Evolutionary conservation across 2,797 vertebrate species (phyloP), one percentile per base, ranked within the genome.

Genomic region (Urophycis tenuis): DNA sequence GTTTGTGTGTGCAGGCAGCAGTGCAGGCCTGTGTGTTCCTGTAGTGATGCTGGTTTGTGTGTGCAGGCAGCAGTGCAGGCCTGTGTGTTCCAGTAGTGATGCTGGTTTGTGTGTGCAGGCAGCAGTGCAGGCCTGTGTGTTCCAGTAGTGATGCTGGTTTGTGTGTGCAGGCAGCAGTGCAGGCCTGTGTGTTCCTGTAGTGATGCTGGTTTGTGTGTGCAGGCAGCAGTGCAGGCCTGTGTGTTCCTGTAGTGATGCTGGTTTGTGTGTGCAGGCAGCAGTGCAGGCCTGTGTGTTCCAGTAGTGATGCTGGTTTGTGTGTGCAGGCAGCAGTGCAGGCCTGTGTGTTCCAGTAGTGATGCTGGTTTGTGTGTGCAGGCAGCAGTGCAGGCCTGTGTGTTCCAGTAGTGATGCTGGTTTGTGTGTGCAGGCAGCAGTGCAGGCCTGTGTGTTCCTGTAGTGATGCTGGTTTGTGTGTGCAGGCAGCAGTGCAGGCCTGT

Each of bases 141-240:
- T 97, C 95, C 93, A 97, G 91, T 97, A 99, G 89, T 91, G 10
- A 3, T 30, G 19, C 19, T 53, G 1, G 19, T 53, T 15, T 22
- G 10, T 45, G 41, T 78, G 77, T 92, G 91, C 90, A 98, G 96
- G 96, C 90, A 96, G 93, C 79, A 96, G 92, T 79, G 94, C 97
- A 99, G 92, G 97, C 97, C 0, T 93, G 97, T 70, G 97, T 99
- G 83, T 99, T 97, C 95, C 93, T 97, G 91, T 97, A 99, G 89
- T 91, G 10, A 3, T 30, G 19, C 19, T 53, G 1, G 19, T 53
- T 15, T 22, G 10, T 45, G 41, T 78, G 77, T 92, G 91, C 90
- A 98, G 96, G 96, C 90, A 96, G 93, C 79, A 96, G 92, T 79
- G 94, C 97, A 99, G 92, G 97, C 97, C 0, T 93, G 97, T 70